Evolutionary conservation across 2,113 vertebrate genomes (phyloP).

Genomic region (Nipponia nippon): DNA sequence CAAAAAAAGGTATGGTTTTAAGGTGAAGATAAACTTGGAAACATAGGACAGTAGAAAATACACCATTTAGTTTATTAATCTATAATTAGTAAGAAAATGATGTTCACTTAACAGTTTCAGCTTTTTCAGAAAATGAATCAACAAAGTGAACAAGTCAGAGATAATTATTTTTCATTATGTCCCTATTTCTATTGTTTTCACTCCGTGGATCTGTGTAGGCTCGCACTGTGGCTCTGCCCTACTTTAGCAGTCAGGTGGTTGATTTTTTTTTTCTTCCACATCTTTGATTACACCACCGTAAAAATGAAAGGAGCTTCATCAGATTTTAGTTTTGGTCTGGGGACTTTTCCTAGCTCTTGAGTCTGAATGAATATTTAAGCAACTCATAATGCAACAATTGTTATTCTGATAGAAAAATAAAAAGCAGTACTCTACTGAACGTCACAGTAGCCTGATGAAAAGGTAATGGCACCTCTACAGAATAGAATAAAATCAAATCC

Average conservation of each 20-base stretch:
- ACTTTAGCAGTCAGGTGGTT: slow-evolving; percentile 3
- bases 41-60: background rate
- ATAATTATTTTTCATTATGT: background rate
- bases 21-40: background rate
- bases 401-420: slow-evolving; percentile 40
- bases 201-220: background rate
- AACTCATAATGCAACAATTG: slow-evolving; percentile 49
- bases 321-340: slow-evolving; percentile 40
- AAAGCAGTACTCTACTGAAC: slow-evolving; percentile 23
- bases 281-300: slow-evolving; percentile 15
- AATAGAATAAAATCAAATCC: slow-evolving; percentile 66
- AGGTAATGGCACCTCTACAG: slow-evolving; percentile 62
- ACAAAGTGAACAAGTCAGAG: background rate
- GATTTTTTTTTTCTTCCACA: background rate
- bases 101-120: background rate
- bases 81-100: background rate
- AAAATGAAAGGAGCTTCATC: slow-evolving; percentile 42
- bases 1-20: background rate
- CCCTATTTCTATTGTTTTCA: background rate
- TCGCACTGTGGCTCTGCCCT: background rate
- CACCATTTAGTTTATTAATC: background rate
- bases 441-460: slow-evolving; percentile 47
- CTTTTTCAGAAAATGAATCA: background rate
- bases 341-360: background rate
- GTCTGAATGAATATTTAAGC: slow-evolving; percentile 60